phyloP scores from a whole-genome alignment of 2,888 invertebrate species.

The Scaptomyza caliginosa region DNA sequence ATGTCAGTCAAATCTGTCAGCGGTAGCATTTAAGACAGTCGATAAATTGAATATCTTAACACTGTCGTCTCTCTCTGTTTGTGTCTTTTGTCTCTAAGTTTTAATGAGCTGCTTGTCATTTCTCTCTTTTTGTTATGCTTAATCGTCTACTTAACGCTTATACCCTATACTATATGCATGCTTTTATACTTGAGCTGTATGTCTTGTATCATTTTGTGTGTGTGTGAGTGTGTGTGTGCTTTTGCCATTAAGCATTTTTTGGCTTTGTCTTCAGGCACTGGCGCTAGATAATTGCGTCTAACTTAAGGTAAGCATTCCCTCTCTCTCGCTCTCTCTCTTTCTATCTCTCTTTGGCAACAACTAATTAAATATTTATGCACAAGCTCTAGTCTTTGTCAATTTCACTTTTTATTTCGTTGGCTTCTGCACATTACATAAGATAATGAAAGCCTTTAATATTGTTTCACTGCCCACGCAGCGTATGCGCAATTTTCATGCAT shows the following conservation, averaged over 20 bases:
- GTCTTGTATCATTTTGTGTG: conserved; percentile 18
- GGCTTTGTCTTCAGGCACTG: conserved; percentile 55
- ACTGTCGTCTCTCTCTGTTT: neutral
- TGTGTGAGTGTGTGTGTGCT: conserved; percentile 25
- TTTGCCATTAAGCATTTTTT: conserved; percentile 48
- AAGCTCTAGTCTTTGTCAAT: conserved; percentile 36
- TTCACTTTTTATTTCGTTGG: conserved; percentile 46
- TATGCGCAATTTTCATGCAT: conserved; percentile 62
- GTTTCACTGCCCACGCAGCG: conserved; percentile 45
- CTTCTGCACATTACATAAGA: conserved; percentile 32
- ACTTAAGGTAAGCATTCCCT: conserved; percentile 19
- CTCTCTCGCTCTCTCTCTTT: conserved; percentile 26
- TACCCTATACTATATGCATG: conserved; percentile 1
- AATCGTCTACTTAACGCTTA: conserved; percentile 35
- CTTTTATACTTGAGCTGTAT: conserved; percentile 29
- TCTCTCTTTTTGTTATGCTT: conserved; percentile 30
- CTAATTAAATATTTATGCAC: conserved; percentile 69
- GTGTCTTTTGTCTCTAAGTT: conserved; percentile 33
- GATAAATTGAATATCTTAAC: conserved; percentile 52
- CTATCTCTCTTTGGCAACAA: conserved; percentile 30
- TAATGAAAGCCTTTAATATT: conserved; percentile 5
- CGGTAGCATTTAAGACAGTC: conserved; percentile 66
- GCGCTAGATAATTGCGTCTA: conserved; percentile 52
- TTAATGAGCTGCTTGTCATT: conserved; percentile 56
- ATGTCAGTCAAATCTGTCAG: conserved; percentile 65